Evolutionary conservation across 2,888 invertebrate species (phyloP).

Genomic region (Gortyna flavago): DNA sequence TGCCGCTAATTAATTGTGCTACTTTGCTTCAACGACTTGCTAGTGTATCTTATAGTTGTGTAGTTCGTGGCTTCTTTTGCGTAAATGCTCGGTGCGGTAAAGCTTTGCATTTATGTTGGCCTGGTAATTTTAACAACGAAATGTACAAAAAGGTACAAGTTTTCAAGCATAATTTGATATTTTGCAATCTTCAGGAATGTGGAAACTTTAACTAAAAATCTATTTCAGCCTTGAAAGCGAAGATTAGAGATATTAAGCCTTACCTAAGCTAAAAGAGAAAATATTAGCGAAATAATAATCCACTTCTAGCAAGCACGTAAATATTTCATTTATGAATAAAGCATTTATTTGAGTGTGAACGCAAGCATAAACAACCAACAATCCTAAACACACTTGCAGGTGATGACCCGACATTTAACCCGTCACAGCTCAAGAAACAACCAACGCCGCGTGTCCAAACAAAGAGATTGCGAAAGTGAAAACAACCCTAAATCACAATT

Average conservation of each 20-base stretch:
- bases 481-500: constrained; percentile 79
- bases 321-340: constrained; percentile 16
- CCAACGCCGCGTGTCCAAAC: constrained; percentile 61
- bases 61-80: constrained; percentile 19
- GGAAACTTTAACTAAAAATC: neutral
- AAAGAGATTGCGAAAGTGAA: constrained; percentile 68
- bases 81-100: neutral
- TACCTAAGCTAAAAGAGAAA: neutral
- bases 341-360: constrained; percentile 11
- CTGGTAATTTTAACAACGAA: neutral
- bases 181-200: neutral
- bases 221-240: neutral
- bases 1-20: constrained; percentile 58
- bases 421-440: constrained; percentile 35
- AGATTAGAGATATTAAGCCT: neutral
- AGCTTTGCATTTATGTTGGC: constrained; percentile 4
- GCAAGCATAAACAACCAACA: constrained; percentile 48
- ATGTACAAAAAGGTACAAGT: neutral
- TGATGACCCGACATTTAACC: constrained; percentile 46
- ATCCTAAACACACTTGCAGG: constrained; percentile 52
- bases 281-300: neutral
- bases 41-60: constrained; percentile 29
- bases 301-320: neutral
- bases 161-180: neutral
- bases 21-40: constrained; percentile 49